A percentile compares a stretch with the other conserved stretches of the same genome.
Conservation (phyloP, 2,113 vertebrate species). For the Catharus bicknelli region DNA sequence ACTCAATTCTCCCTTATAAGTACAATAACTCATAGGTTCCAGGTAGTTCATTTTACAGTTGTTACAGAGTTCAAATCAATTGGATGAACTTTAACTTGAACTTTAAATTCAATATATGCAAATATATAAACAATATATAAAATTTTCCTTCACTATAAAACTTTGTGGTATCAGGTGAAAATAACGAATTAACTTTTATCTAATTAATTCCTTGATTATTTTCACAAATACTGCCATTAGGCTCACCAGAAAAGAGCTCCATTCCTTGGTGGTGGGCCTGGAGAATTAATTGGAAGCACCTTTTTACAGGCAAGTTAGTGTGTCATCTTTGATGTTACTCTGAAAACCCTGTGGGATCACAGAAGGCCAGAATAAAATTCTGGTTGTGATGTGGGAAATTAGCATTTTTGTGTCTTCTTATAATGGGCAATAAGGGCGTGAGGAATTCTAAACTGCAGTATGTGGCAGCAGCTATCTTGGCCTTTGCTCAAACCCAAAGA, state of each 20-base stretch:
- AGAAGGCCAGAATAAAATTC: not conserved
- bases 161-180: not conserved
- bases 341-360: not conserved
- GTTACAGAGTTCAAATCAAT: not conserved
- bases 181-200: not conserved
- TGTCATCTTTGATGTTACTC: not conserved
- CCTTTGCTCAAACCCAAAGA: not conserved
- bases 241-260: not conserved
- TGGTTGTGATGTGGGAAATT: not conserved
- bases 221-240: not conserved
- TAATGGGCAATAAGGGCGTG: not conserved
- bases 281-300: not conserved
- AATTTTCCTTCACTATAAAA: not conserved
- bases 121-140: not conserved
- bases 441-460: not conserved
- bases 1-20: not conserved
- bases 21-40: not conserved
- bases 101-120: not conserved
- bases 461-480: not conserved
- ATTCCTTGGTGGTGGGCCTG: not conserved
- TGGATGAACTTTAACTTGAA: not conserved
- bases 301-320: not conserved
- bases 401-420: not conserved
- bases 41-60: not conserved
- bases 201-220: not conserved